Base-by-base conservation (phyloP, 2,888 invertebrate species). In the Pseudococcus viburni region DNA sequence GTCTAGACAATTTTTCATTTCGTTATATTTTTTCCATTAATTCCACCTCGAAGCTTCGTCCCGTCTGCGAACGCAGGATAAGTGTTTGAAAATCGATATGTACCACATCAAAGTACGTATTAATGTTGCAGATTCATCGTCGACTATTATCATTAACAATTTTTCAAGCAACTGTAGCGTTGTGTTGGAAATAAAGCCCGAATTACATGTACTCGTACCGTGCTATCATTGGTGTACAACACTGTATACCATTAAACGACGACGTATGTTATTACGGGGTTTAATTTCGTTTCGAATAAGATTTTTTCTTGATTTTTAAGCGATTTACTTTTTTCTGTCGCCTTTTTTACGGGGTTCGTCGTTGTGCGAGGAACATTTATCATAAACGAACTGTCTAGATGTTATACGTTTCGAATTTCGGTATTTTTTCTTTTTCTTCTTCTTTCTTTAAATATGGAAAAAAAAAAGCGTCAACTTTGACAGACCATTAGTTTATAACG, bases 1-100 rank as follows among this genome's bases (percentile, higher is more conserved):
- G 77, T 77, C 77, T 77, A 39, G 77, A 77, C 77, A 77, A 77
- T 77, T 77, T 77, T 77, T 77, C 77, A 77, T 77, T 77, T 77
- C 39, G 77, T 77, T 77, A 77, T 77, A 77, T 77, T 77, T 77
- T 77, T 77, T 39, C 64, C 77, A 77, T 77, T 77, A 77, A 77
- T 77, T 77, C 77, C 77, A 77, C 77, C 77, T 39, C 39, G 33
- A 77, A 33, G 77, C 39, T 42, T 42, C 39, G 77, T 77, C 39
- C 77, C 77, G n/a, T 77, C 77, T 77, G 12, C 33, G 42, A 42
- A 17, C 39, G 17, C 0, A 4, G 39, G 7, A 77, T 77, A 64
- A 64, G 64, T 64, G 12, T 64, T 64, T 64, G 1, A 22, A 64
- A 64, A 64, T 64, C 64, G 64, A 64, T 64, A 64, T 22, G 33